Evolutionary conservation across 2,888 invertebrate species (phyloP).

Genomic region (Serripes groenlandicus): DNA sequence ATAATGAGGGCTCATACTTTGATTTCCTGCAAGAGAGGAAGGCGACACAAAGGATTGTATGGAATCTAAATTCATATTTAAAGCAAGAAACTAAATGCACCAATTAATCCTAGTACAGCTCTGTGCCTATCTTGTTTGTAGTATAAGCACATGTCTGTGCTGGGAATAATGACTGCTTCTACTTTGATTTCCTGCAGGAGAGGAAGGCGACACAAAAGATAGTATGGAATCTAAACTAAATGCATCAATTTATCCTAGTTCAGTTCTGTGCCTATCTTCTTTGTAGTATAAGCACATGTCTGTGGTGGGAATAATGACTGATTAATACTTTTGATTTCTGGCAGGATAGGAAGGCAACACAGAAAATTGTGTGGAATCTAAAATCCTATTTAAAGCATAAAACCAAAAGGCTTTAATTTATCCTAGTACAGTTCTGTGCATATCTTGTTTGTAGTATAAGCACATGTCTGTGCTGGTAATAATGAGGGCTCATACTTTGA

Average conservation of each 20-base stretch:
- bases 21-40: too few relatives aligned
- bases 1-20: not conserved
- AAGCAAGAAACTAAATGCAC: not conserved
- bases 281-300: slow-evolving; percentile 32
- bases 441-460: too few relatives aligned
- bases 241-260: slow-evolving; percentile 10
- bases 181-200: too few relatives aligned
- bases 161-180: slow-evolving; percentile 11
- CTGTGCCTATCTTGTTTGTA: slow-evolving; percentile 16
- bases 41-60: too few relatives aligned
- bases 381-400: not conserved
- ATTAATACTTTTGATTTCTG: too few relatives aligned
- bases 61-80: too few relatives aligned
- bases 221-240: not conserved
- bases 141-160: slow-evolving; percentile 52
- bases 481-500: too few relatives aligned
- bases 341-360: too few relatives aligned
- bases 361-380: too few relatives aligned
- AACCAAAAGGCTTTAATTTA: not conserved
- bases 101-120: slow-evolving; percentile 26
- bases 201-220: not conserved
- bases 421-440: too few relatives aligned
- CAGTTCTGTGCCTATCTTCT: slow-evolving; percentile 29
- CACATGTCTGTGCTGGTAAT: too few relatives aligned
- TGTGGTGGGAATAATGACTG: slow-evolving; percentile 20